Conservation (phyloP, 1,140 invertebrate species). For the Cataglyphis hispanica region DNA sequence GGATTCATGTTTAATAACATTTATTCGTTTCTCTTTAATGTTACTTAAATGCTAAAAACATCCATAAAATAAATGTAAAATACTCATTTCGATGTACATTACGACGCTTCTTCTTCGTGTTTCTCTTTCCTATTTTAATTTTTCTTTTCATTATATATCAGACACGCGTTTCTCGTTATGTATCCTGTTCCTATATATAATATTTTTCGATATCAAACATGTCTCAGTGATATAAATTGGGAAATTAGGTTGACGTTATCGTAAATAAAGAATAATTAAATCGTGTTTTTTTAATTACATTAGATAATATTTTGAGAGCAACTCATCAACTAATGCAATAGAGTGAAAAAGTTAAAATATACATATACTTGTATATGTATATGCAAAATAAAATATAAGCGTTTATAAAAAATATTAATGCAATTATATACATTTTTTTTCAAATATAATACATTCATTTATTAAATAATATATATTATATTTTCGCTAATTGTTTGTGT, state of each 20-base stretch:
- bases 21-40: neutral
- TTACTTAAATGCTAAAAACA: constrained; percentile 2
- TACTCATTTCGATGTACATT: neutral
- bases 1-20: constrained; percentile 10
- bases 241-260: neutral
- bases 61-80: neutral
- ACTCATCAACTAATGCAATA: constrained; percentile 4
- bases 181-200: neutral
- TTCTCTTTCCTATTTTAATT: neutral
- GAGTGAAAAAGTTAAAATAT: constrained; percentile 13
- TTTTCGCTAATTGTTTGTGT: neutral
- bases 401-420: neutral
- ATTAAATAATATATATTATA: constrained; percentile 7
- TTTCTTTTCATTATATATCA: neutral
- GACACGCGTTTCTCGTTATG: neutral
- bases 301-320: constrained; percentile 1
- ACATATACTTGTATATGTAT: constrained; percentile 7
- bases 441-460: neutral
- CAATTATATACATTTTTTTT: neutral
- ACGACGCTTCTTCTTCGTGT: neutral
- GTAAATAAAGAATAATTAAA: neutral
- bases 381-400: neutral
- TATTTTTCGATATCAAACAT: neutral
- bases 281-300: neutral
- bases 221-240: neutral